Evolutionary conservation across 2,888 invertebrate species (phyloP), one percentile per base, ranked within the genome.

Genomic region (Ceraclea dissimilis): DNA sequence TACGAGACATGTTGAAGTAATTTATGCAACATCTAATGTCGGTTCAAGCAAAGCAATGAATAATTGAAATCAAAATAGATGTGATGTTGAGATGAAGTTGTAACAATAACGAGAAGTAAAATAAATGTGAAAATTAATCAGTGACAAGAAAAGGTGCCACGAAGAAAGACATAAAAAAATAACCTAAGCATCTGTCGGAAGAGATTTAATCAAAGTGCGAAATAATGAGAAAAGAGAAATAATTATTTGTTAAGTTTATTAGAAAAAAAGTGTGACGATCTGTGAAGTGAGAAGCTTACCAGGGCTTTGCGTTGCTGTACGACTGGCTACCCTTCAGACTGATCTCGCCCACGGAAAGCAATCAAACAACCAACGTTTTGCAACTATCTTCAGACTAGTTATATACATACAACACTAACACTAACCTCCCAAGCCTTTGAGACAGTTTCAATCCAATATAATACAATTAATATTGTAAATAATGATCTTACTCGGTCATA

Each of bases 231-330:
- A 34, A 19, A 44, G 22, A 46, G 48, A 17, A 33, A 17, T 26
- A 33, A 18, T 4, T 19, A 50, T 13, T 22, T 21, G 4, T 8
- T 18, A 17, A 49, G 31, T 11, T 4, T 2, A 19, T 49, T 2
- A 49, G 11, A 19, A 48, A 49, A 19, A 44, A 20, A 39, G 39
- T 39, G 44, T 22, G 70, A 69, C 73, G 71, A 75, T 76, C 75
- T 73, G 73, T 46, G 58, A 51, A 31, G 49, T 51, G 54, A 52
- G 48, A 31, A 22, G 76, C 78, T 78, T 78, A 78, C 78, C 78
- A 78, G 76, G 78, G 78, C 75, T 75, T 77, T 67, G 77, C 73
- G 75, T 78, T 77, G 76, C 76, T 76, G 74, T 73, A 74, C 72
- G 75, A 77, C 72, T 74, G 75, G 67, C 76, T 76, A 71, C 76